phyloP scores from a whole-genome alignment of 1,140 invertebrate species.

The Drosophila eugracilis region DNA sequence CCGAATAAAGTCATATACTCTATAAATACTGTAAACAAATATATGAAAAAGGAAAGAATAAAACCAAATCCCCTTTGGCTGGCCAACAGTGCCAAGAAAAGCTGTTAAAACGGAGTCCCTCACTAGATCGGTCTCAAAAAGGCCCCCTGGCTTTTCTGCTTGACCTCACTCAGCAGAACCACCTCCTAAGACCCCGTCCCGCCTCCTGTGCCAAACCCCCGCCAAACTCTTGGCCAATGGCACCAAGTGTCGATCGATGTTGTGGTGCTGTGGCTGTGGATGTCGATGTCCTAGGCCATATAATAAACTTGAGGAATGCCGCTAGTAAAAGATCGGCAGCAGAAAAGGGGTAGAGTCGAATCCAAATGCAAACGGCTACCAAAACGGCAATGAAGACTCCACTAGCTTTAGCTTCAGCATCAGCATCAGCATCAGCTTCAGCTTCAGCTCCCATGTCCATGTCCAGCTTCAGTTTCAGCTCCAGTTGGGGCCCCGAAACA shows the following conservation, averaged over 20 bases:
- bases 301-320: slow-evolving; percentile 68
- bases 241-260: slow-evolving; percentile 62
- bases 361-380: slow-evolving; percentile 46
- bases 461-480: slow-evolving; percentile 33
- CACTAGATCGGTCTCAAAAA: slow-evolving; percentile 15
- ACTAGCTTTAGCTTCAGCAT: slow-evolving; percentile 22
- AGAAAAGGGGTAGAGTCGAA: slow-evolving; percentile 24
- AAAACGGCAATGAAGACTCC: slow-evolving; percentile 22
- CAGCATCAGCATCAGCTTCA: slow-evolving; percentile 15
- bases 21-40: not conserved
- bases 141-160: slow-evolving; percentile 8
- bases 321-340: slow-evolving; percentile 28
- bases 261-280: slow-evolving; percentile 45
- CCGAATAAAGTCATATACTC: not conserved
- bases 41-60: not conserved
- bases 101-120: slow-evolving; percentile 21
- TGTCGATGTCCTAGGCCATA: slow-evolving; percentile 63
- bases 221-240: slow-evolving; percentile 11
- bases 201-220: slow-evolving; percentile 3
- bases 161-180: slow-evolving; percentile 27
- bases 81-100: slow-evolving; percentile 3
- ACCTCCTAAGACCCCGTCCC: slow-evolving; percentile 1
- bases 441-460: slow-evolving; percentile 12
- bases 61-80: slow-evolving; percentile 1
- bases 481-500: slow-evolving; percentile 49